These are phyloP conservation scores for Lasiommata megera DNA, from an alignment of 2,888 invertebrate genomes.

Conservation along the genomic window DNA sequence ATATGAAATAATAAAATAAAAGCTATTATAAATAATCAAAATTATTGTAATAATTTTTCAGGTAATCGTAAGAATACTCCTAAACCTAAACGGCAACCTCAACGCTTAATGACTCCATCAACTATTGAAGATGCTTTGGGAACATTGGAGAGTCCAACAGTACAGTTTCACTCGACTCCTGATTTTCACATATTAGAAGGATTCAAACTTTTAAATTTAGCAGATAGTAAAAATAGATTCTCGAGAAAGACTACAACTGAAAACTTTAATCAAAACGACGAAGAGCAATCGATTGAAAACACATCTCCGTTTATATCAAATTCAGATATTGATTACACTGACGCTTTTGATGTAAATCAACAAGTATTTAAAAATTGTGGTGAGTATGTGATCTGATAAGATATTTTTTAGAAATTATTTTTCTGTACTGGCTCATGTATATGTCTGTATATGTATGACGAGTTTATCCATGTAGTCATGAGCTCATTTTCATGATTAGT, in stretches of 20 bases:
- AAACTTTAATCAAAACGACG: slow-evolving; percentile 40
- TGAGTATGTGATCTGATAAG: no score
- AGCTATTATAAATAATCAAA: background rate
- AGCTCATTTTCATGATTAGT: no score
- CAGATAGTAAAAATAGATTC: slow-evolving; percentile 48
- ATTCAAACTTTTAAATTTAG: slow-evolving; percentile 65
- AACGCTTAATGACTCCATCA: slow-evolving; percentile 42
- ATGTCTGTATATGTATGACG: no score
- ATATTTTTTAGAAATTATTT: no score
- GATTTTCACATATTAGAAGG: slow-evolving; percentile 67
- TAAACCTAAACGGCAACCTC: slow-evolving; percentile 42
- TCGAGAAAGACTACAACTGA: slow-evolving; percentile 47
- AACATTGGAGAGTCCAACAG: slow-evolving; percentile 52
- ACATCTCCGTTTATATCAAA: slow-evolving; percentile 28
- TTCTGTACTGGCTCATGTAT: no score
- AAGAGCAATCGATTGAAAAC: slow-evolving; percentile 39
- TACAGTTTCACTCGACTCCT: slow-evolving; percentile 63
- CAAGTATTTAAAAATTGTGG: slow-evolving; percentile 59
- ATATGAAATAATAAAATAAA: background rate
- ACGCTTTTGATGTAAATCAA: slow-evolving; percentile 39
- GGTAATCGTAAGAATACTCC: slow-evolving; percentile 33
- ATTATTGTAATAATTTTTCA: slow-evolving; percentile 19
- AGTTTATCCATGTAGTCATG: no score
- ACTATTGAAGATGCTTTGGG: slow-evolving; percentile 40
- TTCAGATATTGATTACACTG: slow-evolving; percentile 41